Evolutionary conservation across 2,888 invertebrate genomes (phyloP).

Genomic region (Tetranychus truncatus): DNA sequence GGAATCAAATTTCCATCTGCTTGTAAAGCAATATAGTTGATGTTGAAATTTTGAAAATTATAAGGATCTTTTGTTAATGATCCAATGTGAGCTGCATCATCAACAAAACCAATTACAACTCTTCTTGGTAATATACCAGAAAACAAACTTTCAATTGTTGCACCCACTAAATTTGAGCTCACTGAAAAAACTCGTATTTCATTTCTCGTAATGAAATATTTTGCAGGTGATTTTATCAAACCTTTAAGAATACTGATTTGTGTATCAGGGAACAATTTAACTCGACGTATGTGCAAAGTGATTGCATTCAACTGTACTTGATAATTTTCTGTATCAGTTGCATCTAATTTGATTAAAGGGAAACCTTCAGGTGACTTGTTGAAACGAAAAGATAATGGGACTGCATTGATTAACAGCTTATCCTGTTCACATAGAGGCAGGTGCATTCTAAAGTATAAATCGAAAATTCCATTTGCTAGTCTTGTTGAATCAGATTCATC

Average conservation of each 20-base stretch:
- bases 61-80: background rate
- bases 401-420: background rate
- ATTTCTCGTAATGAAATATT: conserved; percentile 25
- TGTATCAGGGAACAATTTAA: background rate
- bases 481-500: background rate
- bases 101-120: conserved; percentile 29
- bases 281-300: background rate
- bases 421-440: background rate
- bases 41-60: background rate
- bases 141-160: conserved; percentile 30
- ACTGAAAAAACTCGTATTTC: conserved; percentile 27
- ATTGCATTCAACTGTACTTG: background rate
- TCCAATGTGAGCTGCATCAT: conserved; percentile 17
- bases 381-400: background rate
- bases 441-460: background rate
- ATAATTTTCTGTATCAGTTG: background rate
- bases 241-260: background rate
- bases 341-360: background rate
- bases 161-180: conserved; percentile 27
- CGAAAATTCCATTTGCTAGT: background rate
- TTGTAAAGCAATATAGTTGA: background rate
- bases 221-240: conserved; percentile 17
- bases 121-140: conserved; percentile 29
- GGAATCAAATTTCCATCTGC: too few species aligned
- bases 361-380: background rate